Evolutionary conservation across 2,797 vertebrate species (phyloP).

Genomic region (Nothura maculosa): DNA sequence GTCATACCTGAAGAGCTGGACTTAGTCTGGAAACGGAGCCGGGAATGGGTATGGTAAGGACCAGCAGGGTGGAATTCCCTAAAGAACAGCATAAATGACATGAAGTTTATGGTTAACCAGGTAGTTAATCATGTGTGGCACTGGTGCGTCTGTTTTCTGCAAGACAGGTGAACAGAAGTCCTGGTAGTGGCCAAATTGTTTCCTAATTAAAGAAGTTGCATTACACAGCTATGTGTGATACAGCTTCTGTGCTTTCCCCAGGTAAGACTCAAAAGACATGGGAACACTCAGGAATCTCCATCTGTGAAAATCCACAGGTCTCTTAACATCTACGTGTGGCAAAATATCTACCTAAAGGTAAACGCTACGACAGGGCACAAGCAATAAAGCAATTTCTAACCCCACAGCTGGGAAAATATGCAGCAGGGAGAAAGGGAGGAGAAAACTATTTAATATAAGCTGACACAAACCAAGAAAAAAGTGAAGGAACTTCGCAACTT

Average conservation of each 20-base stretch:
- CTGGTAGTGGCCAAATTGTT: neutral
- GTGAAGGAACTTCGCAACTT: slow-evolving; percentile 27
- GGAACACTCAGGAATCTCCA: slow-evolving; percentile 9
- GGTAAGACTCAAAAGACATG: neutral
- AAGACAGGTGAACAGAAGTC: neutral
- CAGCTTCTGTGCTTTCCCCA: neutral
- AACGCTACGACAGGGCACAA: neutral
- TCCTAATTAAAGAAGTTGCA: neutral
- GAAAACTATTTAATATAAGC: slow-evolving; percentile 21
- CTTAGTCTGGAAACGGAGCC: neutral
- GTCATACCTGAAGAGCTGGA: neutral
- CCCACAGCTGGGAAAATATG: neutral
- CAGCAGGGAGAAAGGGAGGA: too few relatives aligned
- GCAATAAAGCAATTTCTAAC: slow-evolving; percentile 14
- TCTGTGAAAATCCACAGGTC: neutral
- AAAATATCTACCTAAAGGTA: neutral
- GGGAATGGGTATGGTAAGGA: neutral
- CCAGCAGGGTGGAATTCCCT: neutral
- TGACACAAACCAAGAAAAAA: neutral
- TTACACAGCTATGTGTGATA: neutral
- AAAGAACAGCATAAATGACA: neutral
- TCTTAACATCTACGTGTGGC: neutral
- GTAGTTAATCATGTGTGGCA: neutral
- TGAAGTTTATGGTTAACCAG: neutral
- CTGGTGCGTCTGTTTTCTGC: neutral